A percentile compares a stretch with the other conserved stretches of the same genome.
phyloP scores from a whole-genome alignment of 2,797 vertebrate genomes.

The Lutjanus argentimaculatus region DNA sequence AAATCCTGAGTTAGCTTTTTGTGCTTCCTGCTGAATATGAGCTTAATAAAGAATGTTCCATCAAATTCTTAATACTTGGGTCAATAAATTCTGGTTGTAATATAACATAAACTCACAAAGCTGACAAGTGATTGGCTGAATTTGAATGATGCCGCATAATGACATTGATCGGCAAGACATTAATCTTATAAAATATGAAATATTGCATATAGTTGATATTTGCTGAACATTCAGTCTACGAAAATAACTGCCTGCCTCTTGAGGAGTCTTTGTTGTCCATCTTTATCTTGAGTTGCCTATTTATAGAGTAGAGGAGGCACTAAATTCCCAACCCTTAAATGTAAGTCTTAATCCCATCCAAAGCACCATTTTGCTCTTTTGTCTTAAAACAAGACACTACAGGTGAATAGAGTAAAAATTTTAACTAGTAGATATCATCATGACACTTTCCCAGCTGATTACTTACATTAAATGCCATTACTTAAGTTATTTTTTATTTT shows the following conservation, averaged over 20 bases:
- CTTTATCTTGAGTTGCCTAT: not conserved
- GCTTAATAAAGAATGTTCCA: slow-evolving; percentile 29
- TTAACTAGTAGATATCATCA: too few relatives aligned
- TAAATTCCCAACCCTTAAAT: not conserved
- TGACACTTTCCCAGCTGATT: too few relatives aligned
- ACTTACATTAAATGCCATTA: too few relatives aligned
- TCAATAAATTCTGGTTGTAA: slow-evolving; percentile 25
- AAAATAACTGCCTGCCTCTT: not conserved
- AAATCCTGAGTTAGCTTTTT: slow-evolving; percentile 44
- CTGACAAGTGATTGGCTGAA: slow-evolving; percentile 38
- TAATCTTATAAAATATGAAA: slow-evolving; percentile 21
- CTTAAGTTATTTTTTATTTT: too few relatives aligned
- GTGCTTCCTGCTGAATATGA: slow-evolving; percentile 39
- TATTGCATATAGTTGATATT: not conserved
- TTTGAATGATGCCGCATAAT: slow-evolving; percentile 21
- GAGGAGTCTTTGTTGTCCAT: not conserved
- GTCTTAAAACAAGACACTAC: not conserved
- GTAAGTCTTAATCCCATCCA: not conserved
- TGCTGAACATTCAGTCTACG: slow-evolving; percentile 16
- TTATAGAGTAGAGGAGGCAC: not conserved
- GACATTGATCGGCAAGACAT: slow-evolving; percentile 3
- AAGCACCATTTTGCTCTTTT: not conserved
- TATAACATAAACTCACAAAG: slow-evolving; percentile 14
- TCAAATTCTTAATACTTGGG: slow-evolving; percentile 32
- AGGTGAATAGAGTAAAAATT: too few relatives aligned